phyloP scores from a whole-genome alignment of 2,113 vertebrate species.

The Chaenogobius annularis region DNA sequence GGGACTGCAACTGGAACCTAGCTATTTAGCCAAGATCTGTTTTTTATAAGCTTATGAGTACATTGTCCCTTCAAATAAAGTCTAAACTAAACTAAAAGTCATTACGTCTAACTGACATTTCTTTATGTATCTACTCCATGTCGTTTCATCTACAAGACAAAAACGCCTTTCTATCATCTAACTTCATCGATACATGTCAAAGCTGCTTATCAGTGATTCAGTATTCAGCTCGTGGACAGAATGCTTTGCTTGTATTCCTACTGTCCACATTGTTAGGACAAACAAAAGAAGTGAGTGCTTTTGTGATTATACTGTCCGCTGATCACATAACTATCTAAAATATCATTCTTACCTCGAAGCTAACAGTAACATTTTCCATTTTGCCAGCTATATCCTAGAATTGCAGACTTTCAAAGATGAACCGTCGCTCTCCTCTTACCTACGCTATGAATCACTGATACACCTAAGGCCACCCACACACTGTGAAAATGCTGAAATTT shows the following conservation, averaged over 20 bases:
- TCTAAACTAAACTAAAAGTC: no score
- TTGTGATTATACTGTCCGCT: slow-evolving; percentile 21
- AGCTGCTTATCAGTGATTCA: slow-evolving; percentile 56
- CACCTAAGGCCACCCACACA: slow-evolving; percentile 21
- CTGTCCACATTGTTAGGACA: slow-evolving; percentile 38
- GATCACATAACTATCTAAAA: slow-evolving; percentile 46
- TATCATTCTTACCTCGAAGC: slow-evolving; percentile 64
- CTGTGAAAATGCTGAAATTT: slow-evolving; percentile 22
- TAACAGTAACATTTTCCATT: slow-evolving; percentile 62
- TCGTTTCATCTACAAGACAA: slow-evolving; percentile 9
- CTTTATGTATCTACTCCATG: background rate
- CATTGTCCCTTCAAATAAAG: no score
- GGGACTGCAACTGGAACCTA: no score
- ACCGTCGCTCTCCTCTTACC: slow-evolving; percentile 23
- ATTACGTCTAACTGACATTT: no score
- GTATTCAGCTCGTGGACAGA: slow-evolving; percentile 16
- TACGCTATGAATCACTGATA: slow-evolving; percentile 13
- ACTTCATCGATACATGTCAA: slow-evolving; percentile 31
- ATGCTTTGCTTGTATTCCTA: slow-evolving; percentile 23
- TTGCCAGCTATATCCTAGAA: slow-evolving; percentile 27
- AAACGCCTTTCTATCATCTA: slow-evolving; percentile 34
- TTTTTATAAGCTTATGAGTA: no score
- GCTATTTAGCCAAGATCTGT: no score
- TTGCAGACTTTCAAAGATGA: slow-evolving; percentile 21
- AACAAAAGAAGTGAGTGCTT: slow-evolving; percentile 24